These are phyloP conservation scores for Druon quercuslanigerum DNA, from an alignment of 1,140 invertebrate genomes.

Conservation along the genomic window DNA sequence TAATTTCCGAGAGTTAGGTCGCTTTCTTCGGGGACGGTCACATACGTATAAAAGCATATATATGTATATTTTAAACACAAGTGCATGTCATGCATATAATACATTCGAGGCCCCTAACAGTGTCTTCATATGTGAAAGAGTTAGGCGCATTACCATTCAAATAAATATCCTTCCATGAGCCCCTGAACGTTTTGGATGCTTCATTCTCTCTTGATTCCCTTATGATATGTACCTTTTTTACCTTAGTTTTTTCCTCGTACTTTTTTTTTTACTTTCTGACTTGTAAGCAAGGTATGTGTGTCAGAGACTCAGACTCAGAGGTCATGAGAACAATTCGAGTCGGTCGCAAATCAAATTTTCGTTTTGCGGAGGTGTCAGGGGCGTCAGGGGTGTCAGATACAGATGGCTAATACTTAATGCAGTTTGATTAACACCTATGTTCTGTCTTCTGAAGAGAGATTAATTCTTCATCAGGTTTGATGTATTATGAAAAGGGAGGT, in stretches of 20 bases:
- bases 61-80: background rate
- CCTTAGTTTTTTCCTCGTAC: background rate
- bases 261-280: slow-evolving; percentile 18
- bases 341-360: slow-evolving; percentile 1
- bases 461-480: background rate
- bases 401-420: background rate
- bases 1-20: no score
- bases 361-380: background rate
- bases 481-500: background rate
- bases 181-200: background rate
- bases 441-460: background rate
- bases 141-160: slow-evolving; percentile 22
- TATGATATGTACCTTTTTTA: background rate
- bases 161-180: slow-evolving; percentile 24
- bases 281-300: slow-evolving; percentile 6
- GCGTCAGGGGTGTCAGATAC: background rate
- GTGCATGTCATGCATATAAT: background rate
- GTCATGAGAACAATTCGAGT: background rate
- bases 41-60: background rate
- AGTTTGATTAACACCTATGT: background rate
- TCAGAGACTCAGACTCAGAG: background rate
- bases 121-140: background rate
- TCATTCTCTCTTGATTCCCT: slow-evolving; percentile 35
- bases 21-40: no score
- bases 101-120: background rate